Conservation (phyloP, 2,797 vertebrate genomes). For the Distichodus sexfasciatus region DNA sequence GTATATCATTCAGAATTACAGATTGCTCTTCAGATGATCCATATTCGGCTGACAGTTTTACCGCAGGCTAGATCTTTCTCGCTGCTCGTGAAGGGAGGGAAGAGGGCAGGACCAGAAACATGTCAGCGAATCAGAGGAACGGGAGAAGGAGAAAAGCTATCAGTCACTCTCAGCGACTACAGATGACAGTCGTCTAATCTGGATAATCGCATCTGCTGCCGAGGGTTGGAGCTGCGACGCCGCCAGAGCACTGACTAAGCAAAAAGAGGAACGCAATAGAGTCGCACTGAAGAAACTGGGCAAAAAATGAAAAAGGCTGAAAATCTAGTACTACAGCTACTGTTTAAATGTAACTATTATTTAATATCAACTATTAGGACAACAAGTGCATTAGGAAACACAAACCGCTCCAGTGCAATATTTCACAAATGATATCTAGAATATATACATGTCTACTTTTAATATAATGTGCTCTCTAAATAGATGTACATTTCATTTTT, state of each 20-base stretch:
- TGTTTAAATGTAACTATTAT: too few relatives aligned
- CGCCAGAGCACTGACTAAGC: background rate
- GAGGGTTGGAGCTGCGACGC: background rate
- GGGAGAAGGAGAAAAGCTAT: conserved; percentile 9
- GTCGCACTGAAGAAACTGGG: background rate
- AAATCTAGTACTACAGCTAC: background rate
- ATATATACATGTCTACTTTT: too few relatives aligned
- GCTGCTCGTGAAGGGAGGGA: background rate
- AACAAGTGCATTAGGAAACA: too few relatives aligned
- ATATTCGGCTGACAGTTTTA: conserved; percentile 44
- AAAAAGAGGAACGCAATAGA: background rate
- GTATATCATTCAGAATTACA: conserved; percentile 38
- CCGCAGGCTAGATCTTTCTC: conserved; percentile 29
- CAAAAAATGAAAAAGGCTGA: background rate
- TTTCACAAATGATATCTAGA: too few relatives aligned
- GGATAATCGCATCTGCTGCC: conserved; percentile 17
- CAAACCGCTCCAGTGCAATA: too few relatives aligned
- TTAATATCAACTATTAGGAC: too few relatives aligned
- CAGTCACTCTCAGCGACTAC: conserved; percentile 18
- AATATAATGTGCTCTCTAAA: too few relatives aligned
- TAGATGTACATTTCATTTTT: too few relatives aligned
- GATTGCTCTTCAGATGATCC: conserved; percentile 32
- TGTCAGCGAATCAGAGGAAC: conserved; percentile 7
- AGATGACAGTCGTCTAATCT: conserved; percentile 19
- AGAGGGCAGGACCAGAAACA: background rate